Base-by-base conservation (phyloP, 1,140 invertebrate species). In the Sesamia nonagrioides region DNA sequence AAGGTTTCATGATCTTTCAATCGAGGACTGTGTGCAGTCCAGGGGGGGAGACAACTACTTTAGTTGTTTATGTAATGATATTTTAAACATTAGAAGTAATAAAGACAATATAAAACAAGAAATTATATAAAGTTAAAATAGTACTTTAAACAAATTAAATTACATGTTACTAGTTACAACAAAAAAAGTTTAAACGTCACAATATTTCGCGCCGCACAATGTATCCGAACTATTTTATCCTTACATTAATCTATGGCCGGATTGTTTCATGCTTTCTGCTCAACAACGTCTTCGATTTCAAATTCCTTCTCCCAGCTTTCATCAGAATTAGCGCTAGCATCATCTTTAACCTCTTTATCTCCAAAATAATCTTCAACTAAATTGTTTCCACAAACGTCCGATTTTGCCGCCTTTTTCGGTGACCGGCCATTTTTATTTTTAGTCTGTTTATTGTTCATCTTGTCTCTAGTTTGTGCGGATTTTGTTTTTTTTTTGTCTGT, bases 241-340 rank as follows among this genome's bases (percentile, higher is more conserved):
- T 75, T 61, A 75, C 15, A 18, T 73, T 73, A 73, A 6, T 40
- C 33, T 63, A 77, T 81, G 71, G 76, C 80, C 83, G 84, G 83
- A 84, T 77, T 48, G 17, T 73, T 83, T 94, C 86, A 94, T 71
- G 86, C 89, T 88, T 89, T 92, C n/a, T 88, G 84, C 15, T 85
- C 83, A 5, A 85, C 83, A 4, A 85, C 84, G 68, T 94, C 91
- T 5, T 95, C 92, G n/a, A 94, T 89, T 85, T 95, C 94, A 83
- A 95, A 95, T 63, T 95, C 91, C 66, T 95, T 95, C 75, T 95
- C 95, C 95, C 95, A 95, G 81, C 95, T 95, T 76, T 95, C 95
- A 77, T 95, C 94, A 0, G 95, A 95, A 84, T 95, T 95, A 0
- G 94, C 94, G 80, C 95, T 95, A 3, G 93, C 94, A 54, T 94